These are phyloP conservation scores for Tenebrio molitor DNA, from an alignment of 1,140 invertebrate genomes.

Conservation along the genomic window DNA sequence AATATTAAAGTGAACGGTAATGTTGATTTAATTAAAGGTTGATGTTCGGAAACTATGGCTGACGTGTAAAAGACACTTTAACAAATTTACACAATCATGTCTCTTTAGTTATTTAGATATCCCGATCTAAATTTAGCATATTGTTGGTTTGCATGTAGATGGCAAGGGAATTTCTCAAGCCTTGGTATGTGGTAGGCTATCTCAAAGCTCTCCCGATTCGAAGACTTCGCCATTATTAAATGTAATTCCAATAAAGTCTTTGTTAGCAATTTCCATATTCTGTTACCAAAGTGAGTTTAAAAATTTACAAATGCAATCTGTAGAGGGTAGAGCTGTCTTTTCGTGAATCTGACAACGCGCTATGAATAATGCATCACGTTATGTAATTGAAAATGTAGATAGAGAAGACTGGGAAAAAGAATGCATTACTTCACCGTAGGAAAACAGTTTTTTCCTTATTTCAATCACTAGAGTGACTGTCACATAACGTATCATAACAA, in stretches of 20 bases:
- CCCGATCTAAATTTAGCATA: neutral
- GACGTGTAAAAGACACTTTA: too few species aligned
- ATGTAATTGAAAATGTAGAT: conserved; percentile 49
- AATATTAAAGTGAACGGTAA: too few species aligned
- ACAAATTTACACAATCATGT: too few species aligned
- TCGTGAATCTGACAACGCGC: conserved; percentile 41
- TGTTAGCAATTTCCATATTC: conserved; percentile 43
- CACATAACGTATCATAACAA: neutral
- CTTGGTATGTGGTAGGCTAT: neutral
- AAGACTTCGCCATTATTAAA: conserved; percentile 12
- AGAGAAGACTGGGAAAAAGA: conserved; percentile 38
- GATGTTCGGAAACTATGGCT: too few species aligned
- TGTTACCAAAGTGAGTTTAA: conserved; percentile 42
- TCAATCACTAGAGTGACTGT: conserved; percentile 10
- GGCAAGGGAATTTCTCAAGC: neutral
- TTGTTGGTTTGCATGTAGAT: neutral
- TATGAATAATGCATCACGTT: conserved; percentile 48
- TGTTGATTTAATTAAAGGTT: too few species aligned
- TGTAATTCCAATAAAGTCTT: conserved; percentile 40
- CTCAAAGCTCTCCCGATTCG: neutral
- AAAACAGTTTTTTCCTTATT: conserved; percentile 30
- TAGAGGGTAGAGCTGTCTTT: conserved; percentile 45
- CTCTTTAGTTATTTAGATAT: neutral
- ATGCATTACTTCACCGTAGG: conserved; percentile 22
- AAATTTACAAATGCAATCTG: conserved; percentile 44